Conservation (phyloP, 2,797 vertebrate species). For the Sebastes ruberrimus region DNA sequence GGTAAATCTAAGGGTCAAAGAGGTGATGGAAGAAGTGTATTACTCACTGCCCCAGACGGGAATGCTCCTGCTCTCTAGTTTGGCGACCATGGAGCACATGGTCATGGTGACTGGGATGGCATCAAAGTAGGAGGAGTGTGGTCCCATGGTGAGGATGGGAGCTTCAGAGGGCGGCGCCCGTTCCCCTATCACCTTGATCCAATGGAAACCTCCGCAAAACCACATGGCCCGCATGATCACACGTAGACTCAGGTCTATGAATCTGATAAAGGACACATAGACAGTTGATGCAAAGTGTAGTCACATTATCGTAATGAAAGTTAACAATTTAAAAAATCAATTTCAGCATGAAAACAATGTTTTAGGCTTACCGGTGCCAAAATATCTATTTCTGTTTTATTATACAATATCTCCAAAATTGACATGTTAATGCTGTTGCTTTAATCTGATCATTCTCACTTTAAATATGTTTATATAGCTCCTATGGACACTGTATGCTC, state of each 20-base stretch:
- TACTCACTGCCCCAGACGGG: constrained; percentile 97
- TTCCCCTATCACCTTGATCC: constrained; percentile 90
- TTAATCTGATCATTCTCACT: not conserved
- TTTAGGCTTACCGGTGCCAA: not conserved
- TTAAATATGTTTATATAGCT: not conserved
- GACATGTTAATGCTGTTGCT: not conserved
- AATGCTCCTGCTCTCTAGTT: constrained; percentile 94
- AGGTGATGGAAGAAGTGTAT: not conserved
- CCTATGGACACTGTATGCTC: rapidly evolving
- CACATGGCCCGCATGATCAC: constrained; percentile 95
- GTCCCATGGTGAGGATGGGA: constrained; percentile 91
- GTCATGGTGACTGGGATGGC: constrained; percentile 96
- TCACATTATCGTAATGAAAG: not conserved
- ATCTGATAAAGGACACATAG: constrained; percentile 58
- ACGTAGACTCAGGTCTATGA: constrained; percentile 87
- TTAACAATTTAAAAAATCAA: not conserved
- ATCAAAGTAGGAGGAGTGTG: constrained; percentile 96
- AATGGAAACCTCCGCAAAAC: constrained; percentile 96
- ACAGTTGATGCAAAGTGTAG: too few relatives aligned
- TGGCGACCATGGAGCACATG: constrained; percentile 95
- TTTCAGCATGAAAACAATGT: not conserved
- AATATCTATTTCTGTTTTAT: not conserved
- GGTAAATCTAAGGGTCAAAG: not conserved
- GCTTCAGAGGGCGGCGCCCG: constrained; percentile 86
- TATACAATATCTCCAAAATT: not conserved